These are phyloP conservation scores for Characodon lateralis DNA, from an alignment of 2,797 vertebrate species.

Conservation along the genomic window DNA sequence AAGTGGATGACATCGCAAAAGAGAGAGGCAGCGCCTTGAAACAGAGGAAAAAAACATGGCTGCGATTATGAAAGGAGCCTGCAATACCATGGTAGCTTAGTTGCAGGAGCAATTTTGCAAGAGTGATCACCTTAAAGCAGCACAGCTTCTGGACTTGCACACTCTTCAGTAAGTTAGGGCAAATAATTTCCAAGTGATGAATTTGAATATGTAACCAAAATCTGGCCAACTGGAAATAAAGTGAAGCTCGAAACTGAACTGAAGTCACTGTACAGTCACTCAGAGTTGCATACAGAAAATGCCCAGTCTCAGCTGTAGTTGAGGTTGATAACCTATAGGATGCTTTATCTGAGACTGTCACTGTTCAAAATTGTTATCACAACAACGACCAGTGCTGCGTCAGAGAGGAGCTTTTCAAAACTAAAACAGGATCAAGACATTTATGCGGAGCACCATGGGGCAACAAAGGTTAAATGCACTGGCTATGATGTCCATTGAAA, in stretches of 20 bases:
- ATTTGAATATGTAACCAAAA: conserved; percentile 5
- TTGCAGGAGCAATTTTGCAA: neutral
- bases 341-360: neutral
- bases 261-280: conserved; percentile 1
- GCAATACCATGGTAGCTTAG: neutral
- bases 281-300: neutral
- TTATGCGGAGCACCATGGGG: neutral
- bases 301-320: neutral
- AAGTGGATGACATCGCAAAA: no score
- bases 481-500: neutral
- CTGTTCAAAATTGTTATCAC: neutral
- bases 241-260: neutral
- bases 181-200: neutral
- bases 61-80: neutral
- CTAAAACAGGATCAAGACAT: conserved; percentile 5
- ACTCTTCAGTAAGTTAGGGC: neutral
- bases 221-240: neutral
- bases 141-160: neutral
- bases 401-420: neutral
- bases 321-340: neutral
- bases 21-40: no score
- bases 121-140: neutral
- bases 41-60: neutral
- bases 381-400: neutral
- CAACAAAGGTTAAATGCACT: conserved; percentile 9